These are phyloP conservation scores for Nasonia vitripennis DNA, from an alignment of 1,140 invertebrate species.

Conservation along the genomic window DNA sequence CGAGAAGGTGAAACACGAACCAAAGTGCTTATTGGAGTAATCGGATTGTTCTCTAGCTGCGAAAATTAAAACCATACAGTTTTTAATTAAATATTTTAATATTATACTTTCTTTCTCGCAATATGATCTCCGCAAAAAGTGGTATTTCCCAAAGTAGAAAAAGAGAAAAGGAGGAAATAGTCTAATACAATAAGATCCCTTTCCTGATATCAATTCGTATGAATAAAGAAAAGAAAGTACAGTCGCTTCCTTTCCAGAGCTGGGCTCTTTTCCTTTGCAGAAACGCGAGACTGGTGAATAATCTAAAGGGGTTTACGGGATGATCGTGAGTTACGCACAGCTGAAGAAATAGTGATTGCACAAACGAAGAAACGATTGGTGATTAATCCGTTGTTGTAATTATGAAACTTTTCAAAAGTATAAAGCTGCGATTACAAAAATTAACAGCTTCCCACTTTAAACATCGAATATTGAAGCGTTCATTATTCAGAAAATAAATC, in stretches of 20 bases:
- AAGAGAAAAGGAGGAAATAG: background rate
- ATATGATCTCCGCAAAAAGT: background rate
- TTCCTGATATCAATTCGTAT: background rate
- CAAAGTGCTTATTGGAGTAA: background rate
- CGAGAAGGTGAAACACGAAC: background rate
- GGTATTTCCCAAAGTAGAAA: background rate
- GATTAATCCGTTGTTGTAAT: background rate
- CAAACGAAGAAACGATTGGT: background rate
- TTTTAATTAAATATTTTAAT: too few species aligned
- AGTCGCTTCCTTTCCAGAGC: background rate
- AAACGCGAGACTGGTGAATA: background rate
- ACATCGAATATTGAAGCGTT: background rate
- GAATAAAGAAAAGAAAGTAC: constrained; percentile 11
- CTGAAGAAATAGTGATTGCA: background rate
- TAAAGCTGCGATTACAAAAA: background rate
- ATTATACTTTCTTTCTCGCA: too few species aligned
- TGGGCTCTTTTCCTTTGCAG: background rate
- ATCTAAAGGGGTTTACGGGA: background rate
- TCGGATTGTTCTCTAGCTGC: background rate
- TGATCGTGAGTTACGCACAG: background rate
- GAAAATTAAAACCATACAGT: too few species aligned
- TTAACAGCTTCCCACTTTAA: background rate
- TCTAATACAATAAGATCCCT: background rate
- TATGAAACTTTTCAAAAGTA: background rate
- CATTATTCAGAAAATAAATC: too few species aligned